These are phyloP conservation scores for Orthonyx spaldingii DNA, from an alignment of 2,113 vertebrate genomes.

Conservation along the genomic window DNA sequence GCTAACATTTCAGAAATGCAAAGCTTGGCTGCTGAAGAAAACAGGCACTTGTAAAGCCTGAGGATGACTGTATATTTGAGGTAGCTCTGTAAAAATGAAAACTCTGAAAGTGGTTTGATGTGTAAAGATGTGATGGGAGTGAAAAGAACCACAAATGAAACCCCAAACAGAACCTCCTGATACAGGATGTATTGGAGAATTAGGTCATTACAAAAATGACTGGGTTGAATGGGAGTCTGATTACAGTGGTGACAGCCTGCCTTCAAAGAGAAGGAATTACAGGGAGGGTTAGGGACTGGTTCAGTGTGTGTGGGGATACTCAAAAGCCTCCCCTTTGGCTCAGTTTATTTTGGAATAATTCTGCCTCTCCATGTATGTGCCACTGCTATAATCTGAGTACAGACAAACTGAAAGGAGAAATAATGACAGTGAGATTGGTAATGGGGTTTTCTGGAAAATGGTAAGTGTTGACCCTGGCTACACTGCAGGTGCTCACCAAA, in stretches of 20 bases:
- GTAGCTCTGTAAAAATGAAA: background rate
- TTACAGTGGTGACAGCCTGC: slow-evolving; percentile 6
- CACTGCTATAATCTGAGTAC: background rate
- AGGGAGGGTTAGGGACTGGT: background rate
- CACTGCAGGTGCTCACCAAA: background rate
- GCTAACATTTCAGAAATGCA: background rate
- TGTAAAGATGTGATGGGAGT: background rate
- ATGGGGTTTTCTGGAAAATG: background rate
- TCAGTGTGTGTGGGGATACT: background rate
- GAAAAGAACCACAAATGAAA: background rate
- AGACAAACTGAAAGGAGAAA: background rate
- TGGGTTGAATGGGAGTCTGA: slow-evolving; percentile 37
- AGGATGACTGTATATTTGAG: background rate
- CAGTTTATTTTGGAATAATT: background rate
- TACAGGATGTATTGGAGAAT: background rate
- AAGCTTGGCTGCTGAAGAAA: background rate
- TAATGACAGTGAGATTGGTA: background rate
- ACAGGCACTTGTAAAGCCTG: background rate
- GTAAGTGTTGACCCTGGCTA: background rate
- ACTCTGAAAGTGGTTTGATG: background rate
- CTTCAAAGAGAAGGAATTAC: background rate
- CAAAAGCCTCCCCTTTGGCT: background rate
- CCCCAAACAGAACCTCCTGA: background rate
- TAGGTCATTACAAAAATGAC: slow-evolving; percentile 19
- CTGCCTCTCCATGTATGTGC: background rate